A percentile compares a stretch with the other conserved stretches of the same genome.
Evolutionary conservation across 1,140 invertebrate species (phyloP).

Genomic region (Thalassaphorura encarpata): DNA sequence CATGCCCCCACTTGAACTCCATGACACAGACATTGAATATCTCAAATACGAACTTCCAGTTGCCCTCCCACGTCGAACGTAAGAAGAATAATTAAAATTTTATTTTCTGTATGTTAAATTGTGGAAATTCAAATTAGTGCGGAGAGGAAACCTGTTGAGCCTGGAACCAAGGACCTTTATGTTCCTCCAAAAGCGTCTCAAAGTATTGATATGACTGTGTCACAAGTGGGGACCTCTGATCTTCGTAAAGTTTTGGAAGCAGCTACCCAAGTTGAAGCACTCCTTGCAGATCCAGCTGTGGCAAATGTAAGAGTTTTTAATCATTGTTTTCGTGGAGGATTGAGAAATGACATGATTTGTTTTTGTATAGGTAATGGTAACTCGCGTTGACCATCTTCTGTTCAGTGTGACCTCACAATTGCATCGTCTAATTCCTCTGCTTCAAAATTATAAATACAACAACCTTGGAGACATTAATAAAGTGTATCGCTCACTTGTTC

Average conservation of each 20-base stretch:
- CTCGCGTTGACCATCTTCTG: slow-evolving; percentile 23
- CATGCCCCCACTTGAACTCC: slow-evolving; percentile 15
- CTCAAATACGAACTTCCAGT: slow-evolving; percentile 13
- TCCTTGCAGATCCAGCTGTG: slow-evolving; percentile 33
- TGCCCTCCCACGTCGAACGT: slow-evolving; percentile 14
- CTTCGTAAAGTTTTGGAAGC: slow-evolving; percentile 52
- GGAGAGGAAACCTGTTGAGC: not conserved
- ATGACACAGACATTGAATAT: slow-evolving; percentile 22
- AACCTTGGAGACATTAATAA: slow-evolving; percentile 40
- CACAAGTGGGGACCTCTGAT: slow-evolving; percentile 58
- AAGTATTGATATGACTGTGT: slow-evolving; percentile 44
- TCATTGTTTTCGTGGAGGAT: slow-evolving; percentile 1
- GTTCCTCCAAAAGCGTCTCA: slow-evolving; percentile 36
- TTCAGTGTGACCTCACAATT: slow-evolving; percentile 19
- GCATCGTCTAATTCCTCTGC: slow-evolving; percentile 8
- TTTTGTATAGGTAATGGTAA: slow-evolving; percentile 34
- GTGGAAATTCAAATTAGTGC: slow-evolving; percentile 10
- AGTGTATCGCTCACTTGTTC: slow-evolving; percentile 37
- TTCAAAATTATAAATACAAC: slow-evolving; percentile 8
- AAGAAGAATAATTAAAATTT: too few relatives aligned
- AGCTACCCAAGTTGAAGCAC: slow-evolving; percentile 51
- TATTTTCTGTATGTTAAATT: too few relatives aligned
- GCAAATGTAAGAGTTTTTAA: slow-evolving; percentile 11
- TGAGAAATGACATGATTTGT: slow-evolving; percentile 42
- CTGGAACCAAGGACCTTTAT: too few relatives aligned